Conservation (phyloP, 2,113 vertebrate genomes). For the Tragelaphus imberbis region DNA sequence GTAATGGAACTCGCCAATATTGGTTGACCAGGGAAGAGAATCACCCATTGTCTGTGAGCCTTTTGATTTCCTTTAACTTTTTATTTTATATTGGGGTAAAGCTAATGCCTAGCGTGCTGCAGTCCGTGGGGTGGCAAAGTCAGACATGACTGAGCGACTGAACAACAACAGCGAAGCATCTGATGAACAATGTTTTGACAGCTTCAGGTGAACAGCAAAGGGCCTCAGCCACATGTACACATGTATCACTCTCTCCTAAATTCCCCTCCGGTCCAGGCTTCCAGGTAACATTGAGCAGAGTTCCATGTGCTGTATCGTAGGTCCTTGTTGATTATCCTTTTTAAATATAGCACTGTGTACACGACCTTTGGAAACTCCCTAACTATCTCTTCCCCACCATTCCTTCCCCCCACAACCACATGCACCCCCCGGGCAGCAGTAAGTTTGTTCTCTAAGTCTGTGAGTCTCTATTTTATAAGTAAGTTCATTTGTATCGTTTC, state of each 20-base stretch:
- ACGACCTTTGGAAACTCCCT: not conserved
- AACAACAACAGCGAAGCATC: not conserved
- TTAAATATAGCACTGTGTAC: not conserved
- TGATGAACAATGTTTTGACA: not conserved
- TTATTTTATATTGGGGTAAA: not conserved
- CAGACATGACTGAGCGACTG: not conserved
- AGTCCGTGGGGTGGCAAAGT: not conserved
- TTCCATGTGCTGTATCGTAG: not conserved
- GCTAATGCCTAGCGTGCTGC: not conserved
- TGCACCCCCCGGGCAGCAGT: not conserved
- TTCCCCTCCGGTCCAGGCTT: not conserved
- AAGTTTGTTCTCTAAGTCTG: not conserved
- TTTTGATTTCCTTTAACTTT: not conserved
- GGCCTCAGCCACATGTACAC: not conserved
- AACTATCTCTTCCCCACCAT: not conserved
- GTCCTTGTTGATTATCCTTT: not conserved
- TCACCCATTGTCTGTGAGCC: not conserved
- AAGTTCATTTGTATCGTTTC: not conserved
- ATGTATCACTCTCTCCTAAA: not conserved
- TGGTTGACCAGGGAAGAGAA: not conserved
- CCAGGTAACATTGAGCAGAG: not conserved
- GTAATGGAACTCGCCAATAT: not conserved
- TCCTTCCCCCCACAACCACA: not conserved
- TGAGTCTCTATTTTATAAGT: not conserved
- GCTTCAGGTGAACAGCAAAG: not conserved